phyloP scores from a whole-genome alignment of 2,113 vertebrate species.

The Calyptommatus sinebrachiatus region DNA sequence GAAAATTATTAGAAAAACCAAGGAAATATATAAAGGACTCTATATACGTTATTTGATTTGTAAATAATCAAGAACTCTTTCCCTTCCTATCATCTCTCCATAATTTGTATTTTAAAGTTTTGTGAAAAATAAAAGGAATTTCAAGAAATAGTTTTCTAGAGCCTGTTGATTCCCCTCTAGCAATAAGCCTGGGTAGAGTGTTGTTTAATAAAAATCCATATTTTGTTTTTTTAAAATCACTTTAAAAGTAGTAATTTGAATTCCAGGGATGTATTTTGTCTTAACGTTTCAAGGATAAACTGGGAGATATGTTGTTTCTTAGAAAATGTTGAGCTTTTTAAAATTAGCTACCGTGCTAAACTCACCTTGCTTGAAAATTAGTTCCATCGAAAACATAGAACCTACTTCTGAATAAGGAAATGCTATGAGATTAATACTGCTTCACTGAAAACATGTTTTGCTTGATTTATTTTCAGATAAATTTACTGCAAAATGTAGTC shows the following conservation, averaged over 20 bases:
- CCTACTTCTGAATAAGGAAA: neutral
- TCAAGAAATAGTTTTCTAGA: too few species aligned
- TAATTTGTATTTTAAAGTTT: too few species aligned
- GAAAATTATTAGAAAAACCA: too few species aligned
- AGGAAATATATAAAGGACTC: too few species aligned
- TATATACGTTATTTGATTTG: too few species aligned
- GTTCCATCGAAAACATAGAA: neutral
- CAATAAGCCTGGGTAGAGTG: too few species aligned
- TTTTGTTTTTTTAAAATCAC: neutral
- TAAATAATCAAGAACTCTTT: too few species aligned
- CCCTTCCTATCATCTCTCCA: too few species aligned
- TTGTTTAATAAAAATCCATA: accelerated
- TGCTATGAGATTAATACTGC: neutral
- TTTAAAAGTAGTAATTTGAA: neutral
- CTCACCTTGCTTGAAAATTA: neutral
- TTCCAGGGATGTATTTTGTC: neutral
- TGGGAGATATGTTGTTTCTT: neutral
- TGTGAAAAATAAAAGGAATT: too few species aligned
- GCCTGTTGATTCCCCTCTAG: too few species aligned
- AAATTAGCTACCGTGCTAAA: neutral
- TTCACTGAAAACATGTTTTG: neutral
- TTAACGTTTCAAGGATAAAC: neutral
- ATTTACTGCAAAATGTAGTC: accelerated
- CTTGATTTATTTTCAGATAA: neutral
- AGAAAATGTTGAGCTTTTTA: neutral